Conservation (phyloP, 2,113 vertebrate genomes). For the Strix aluco region DNA sequence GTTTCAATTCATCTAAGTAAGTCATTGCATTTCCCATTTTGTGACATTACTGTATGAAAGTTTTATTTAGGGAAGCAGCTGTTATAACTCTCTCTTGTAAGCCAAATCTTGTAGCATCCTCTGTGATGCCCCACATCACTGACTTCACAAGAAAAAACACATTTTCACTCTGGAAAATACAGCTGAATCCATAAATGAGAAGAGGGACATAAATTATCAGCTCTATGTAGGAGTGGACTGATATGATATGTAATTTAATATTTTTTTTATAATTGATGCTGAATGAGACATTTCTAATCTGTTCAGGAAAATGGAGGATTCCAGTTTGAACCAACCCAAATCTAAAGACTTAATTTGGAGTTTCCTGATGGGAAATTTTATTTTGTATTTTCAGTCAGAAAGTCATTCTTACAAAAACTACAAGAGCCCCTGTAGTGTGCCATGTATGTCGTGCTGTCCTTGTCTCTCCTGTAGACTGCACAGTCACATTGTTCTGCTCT, state of each 20-base stretch:
- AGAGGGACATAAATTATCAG: neutral
- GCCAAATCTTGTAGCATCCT: neutral
- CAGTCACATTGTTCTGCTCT: neutral
- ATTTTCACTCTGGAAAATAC: neutral
- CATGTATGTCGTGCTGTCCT: neutral
- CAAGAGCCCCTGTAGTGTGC: neutral
- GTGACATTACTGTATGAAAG: neutral
- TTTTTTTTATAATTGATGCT: neutral
- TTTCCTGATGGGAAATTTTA: neutral
- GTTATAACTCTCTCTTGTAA: neutral
- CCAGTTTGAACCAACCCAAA: neutral
- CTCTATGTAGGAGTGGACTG: neutral
- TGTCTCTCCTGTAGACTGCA: neutral
- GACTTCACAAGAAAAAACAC: neutral
- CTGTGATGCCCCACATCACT: neutral
- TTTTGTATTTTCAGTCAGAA: neutral
- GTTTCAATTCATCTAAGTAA: neutral
- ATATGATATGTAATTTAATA: neutral
- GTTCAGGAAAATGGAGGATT: neutral
- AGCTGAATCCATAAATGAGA: neutral
- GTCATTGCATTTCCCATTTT: neutral
- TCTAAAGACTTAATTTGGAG: neutral
- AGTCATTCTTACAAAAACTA: neutral
- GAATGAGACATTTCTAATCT: neutral
- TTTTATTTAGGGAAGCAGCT: neutral